Evolutionary conservation across 2,888 invertebrate genomes (phyloP), one percentile per base, ranked within the genome.

Genomic region (Drymonia ruficornis): DNA sequence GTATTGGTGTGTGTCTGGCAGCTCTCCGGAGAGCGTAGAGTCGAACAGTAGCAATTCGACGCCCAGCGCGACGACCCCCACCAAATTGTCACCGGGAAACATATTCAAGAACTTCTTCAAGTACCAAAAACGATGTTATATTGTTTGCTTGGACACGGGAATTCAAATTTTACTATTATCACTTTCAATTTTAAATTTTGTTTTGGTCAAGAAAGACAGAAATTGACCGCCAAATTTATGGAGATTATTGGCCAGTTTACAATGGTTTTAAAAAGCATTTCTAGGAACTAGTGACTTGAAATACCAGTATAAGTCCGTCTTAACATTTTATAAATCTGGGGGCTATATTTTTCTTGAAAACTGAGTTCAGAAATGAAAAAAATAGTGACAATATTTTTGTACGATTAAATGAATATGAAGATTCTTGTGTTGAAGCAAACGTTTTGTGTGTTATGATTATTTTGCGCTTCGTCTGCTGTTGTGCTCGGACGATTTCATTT

Each of bases 71-170:
- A 63, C 90, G 43, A 91, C 95, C 76, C 95, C 95, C 49, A 95
- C 95, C 86, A 96, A 97, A 93, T 95, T 97, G 83, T 96, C 97
- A 78, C 96, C 97, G 56, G 96, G 96, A 86, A 96, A 96, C 94
- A 97, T 98, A 93, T 97, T 98, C 95, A 98, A 98, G 95, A 98
- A 97, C 94, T 97, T 98, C 94, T 98, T 98, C 96, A 98, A 98
- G 98, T 98, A 97, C 95, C 93, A 93, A 76, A 59, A 65, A 72
- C 67, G 73, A 72, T 76, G 74, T 72, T 69, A 68, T 54, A 69
- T 64, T 61, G 57, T 76, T 74, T 74, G 72, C 75, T 93, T 89
- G 79, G 70, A 79, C 74, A 77, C 55, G 53, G n/a, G 56, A 68
- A 64, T 60, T 65, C 49, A 55, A n/a, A 4, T 36, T n/a, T 13